Percentiles rank a stretch among this genome's conserved stretches.
phyloP scores from a whole-genome alignment of 2,113 vertebrate genomes.

The Paramormyrops kingsleyae region DNA sequence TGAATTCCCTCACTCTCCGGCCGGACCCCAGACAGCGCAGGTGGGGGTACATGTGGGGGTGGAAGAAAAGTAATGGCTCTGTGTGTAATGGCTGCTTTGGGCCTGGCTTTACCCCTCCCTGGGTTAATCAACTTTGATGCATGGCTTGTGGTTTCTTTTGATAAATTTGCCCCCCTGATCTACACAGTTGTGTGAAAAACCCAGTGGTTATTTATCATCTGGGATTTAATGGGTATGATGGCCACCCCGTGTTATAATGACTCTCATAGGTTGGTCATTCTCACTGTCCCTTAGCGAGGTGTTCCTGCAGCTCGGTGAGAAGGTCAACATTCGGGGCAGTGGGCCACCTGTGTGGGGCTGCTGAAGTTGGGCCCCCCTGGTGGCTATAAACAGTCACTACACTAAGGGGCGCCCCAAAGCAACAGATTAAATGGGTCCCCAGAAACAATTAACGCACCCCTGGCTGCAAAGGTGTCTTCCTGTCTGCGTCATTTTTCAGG shows the following conservation, averaged over 20 bases:
- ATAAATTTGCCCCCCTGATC: not conserved
- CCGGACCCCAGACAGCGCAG: not conserved
- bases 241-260: not conserved
- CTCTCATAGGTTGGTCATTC: not conserved
- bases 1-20: not conserved
- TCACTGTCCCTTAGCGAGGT: not conserved
- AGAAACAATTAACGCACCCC: not conserved
- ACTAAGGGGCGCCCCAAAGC: not conserved
- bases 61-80: constrained; percentile 2
- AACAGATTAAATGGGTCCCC: not conserved
- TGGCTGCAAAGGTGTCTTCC: not conserved
- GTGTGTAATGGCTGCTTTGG: constrained; percentile 2
- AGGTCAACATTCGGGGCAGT: not conserved
- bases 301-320: not conserved
- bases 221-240: not conserved
- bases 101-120: not conserved
- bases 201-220: not conserved
- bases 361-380: not conserved
- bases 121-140: not conserved
- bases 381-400: not conserved
- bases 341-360: not conserved
- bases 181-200: not conserved
- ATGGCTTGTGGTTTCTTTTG: not conserved
- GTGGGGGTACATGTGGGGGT: not conserved
- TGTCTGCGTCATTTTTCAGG: not conserved